Percentiles rank a stretch among this genome's conserved stretches.
Conservation (phyloP, 2,888 invertebrate species). For the Operophtera brumata region DNA sequence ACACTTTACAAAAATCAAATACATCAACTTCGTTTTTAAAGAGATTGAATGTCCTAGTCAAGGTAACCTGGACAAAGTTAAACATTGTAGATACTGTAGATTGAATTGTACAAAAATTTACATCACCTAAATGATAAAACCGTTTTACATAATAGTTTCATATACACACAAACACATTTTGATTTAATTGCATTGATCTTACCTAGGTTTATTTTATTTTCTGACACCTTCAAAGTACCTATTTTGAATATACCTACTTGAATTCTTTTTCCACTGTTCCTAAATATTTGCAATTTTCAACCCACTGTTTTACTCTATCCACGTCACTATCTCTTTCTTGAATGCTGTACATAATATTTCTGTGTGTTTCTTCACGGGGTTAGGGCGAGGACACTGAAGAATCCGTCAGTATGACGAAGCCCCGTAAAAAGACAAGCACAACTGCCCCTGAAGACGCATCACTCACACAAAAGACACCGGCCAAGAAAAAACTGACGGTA, state of each 20-base stretch:
- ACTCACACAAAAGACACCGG: constrained; percentile 75
- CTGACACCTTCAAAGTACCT: background rate
- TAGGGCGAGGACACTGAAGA: constrained; percentile 76
- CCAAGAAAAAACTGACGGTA: constrained; percentile 77
- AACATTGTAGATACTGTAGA: constrained; percentile 25
- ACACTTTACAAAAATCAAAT: constrained; percentile 45
- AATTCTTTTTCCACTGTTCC: background rate
- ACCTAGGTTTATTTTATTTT: background rate
- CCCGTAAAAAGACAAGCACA: constrained; percentile 74
- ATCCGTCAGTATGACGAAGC: constrained; percentile 73
- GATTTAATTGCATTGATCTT: background rate
- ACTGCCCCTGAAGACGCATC: constrained; percentile 76
- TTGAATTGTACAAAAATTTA: background rate
- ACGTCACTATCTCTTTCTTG: constrained; percentile 30
- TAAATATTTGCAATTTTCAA: constrained; percentile 2
- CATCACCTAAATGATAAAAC: background rate
- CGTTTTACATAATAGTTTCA: background rate
- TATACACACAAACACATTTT: background rate
- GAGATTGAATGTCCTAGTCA: constrained; percentile 58
- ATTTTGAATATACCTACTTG: background rate
- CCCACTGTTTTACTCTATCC: constrained; percentile 7
- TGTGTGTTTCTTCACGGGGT: constrained; percentile 51
- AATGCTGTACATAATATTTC: constrained; percentile 37
- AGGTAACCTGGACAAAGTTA: constrained; percentile 49
- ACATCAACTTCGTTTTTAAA: constrained; percentile 49